Evolutionary conservation across 2,888 invertebrate genomes (phyloP).

Genomic region (Sialis fuliginosa): DNA sequence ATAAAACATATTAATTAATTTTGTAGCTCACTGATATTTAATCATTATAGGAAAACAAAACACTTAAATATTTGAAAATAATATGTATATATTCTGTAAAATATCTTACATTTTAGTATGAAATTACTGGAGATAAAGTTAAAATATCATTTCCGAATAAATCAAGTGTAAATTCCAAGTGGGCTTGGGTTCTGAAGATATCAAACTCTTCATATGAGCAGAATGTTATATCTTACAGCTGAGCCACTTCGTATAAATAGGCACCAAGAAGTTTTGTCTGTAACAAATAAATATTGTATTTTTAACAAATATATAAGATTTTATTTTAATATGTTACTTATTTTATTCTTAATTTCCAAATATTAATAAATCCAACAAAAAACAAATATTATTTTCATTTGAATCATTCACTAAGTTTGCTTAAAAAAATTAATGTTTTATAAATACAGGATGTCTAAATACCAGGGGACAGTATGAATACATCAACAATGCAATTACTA

Average conservation of each 20-base stretch:
- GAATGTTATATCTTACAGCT: constrained; percentile 19
- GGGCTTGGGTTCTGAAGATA: constrained; percentile 29
- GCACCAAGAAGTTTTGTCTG: constrained; percentile 85
- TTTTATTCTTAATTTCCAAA: too few species aligned
- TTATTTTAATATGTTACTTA: too few species aligned
- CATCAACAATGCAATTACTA: too few species aligned
- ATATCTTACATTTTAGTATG: neutral
- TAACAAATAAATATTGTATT: constrained; percentile 22
- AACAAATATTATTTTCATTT: neutral
- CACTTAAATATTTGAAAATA: neutral
- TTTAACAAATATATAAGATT: too few species aligned
- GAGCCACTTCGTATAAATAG: constrained; percentile 66
- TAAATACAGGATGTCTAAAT: too few species aligned
- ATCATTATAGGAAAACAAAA: too few species aligned
- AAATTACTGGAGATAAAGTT: neutral
- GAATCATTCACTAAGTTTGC: too few species aligned
- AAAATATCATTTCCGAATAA: neutral
- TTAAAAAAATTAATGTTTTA: too few species aligned
- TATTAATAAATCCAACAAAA: neutral
- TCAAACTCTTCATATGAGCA: constrained; percentile 18
- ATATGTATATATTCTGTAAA: neutral
- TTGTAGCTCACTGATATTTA: too few species aligned
- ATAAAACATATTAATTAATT: too few species aligned
- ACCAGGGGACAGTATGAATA: too few species aligned
- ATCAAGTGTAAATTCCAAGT: constrained; percentile 8